Base-by-base conservation (phyloP, 1,140 invertebrate species). In the Drosophila triauraria region DNA sequence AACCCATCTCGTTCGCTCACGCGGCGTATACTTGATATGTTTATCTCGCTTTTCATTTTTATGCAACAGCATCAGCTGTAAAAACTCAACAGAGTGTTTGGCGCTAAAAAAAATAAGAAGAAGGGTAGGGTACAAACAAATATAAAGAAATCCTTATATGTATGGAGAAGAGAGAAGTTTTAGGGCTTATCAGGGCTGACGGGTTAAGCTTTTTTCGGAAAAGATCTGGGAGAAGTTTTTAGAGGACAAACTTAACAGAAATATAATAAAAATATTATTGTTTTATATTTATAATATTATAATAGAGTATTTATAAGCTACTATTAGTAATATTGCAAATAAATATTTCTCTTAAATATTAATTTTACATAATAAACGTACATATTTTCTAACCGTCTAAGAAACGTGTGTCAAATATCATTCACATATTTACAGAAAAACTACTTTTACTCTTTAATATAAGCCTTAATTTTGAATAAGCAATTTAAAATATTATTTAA, bases 81-180 rank as follows among this genome's bases (percentile, higher is more conserved):
- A 91, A 91, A 91, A 87, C 59, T 87, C 85, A 90, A 90, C 85
- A 90, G 84, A 69, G 79, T 82, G 76, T 80, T 71, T 4, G 64
- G 9, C 38, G 20, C 23, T 15, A 23, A 64, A 71, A 71, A 60
- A 80, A 77, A 65, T 30, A 56, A 30, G 12, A 38, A 43, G 40
- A 56, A 42, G 67, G 56, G 40, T 54, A 64, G 46, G 48, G 50
- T 12, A 57, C 32, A 61, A 44, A 51, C 25, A 69, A 38, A 67
- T 38, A 42, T 15, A 56, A 63, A 54, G 57, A 42, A 51, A 63
- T 40, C 61, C 17, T 25, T 38, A 63, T 32, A 62, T 43, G 44
- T 23, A 30, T 44, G 42, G 25, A 12, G 40, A 50, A 23, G 40
- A 54, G 10, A 46, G 42, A 50, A 61, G 4, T 32, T 63, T 54